Percentiles rank a stretch among this genome's conserved stretches.
Conservation (phyloP, 1,140 invertebrate genomes). For the Metaphire vulgaris region DNA sequence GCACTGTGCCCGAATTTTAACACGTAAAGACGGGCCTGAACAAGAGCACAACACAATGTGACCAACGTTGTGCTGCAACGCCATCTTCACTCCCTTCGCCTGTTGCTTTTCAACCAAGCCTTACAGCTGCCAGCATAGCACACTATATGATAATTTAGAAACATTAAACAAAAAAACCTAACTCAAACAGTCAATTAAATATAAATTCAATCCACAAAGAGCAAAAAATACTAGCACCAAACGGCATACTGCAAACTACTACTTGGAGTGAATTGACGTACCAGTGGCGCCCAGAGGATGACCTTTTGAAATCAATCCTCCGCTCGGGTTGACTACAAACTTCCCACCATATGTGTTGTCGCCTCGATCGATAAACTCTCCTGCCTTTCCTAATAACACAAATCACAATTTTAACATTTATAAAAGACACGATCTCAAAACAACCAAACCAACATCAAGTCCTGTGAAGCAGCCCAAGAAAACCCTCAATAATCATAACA, state of each 20-base stretch:
- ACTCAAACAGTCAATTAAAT: conserved; percentile 65
- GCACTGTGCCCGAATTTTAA: conserved; percentile 14
- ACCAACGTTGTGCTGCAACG: conserved; percentile 94
- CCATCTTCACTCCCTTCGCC: conserved; percentile 74
- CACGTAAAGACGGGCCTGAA: background rate
- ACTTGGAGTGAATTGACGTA: conserved; percentile 37
- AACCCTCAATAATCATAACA: too few relatives aligned
- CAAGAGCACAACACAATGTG: background rate
- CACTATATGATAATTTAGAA: conserved; percentile 66
- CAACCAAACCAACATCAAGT: background rate
- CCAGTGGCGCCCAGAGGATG: conserved; percentile 96
- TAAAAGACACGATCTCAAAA: background rate
- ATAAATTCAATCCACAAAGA: background rate
- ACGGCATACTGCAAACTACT: too few relatives aligned
- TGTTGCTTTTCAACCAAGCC: conserved; percentile 83
- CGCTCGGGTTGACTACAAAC: conserved; percentile 94
- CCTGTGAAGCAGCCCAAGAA: background rate
- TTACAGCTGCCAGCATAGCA: conserved; percentile 83
- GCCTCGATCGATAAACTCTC: conserved; percentile 82
- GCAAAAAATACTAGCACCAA: background rate
- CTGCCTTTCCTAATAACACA: conserved; percentile 62
- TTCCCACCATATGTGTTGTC: conserved; percentile 97
- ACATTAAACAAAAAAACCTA: conserved; percentile 59
- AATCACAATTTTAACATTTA: background rate
- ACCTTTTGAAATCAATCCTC: conserved; percentile 95